Evolutionary conservation across 2,797 vertebrate species (phyloP), one percentile per base, ranked within the genome.

Genomic region (Lepus oiostolus): DNA sequence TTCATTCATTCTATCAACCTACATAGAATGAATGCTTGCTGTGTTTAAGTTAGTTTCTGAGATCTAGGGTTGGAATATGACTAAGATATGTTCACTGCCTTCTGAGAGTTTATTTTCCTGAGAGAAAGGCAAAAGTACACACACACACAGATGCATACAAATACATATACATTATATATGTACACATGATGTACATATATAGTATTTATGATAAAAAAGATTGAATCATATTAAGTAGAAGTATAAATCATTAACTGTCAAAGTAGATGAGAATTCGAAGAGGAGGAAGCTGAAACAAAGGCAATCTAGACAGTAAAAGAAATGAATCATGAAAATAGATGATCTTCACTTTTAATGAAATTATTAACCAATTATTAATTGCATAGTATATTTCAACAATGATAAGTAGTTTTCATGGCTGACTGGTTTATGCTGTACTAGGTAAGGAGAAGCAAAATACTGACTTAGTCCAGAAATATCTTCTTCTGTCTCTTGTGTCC

Each of bases 1-100:
- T 95, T 88, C 28, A 87, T 89, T 93, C 14, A n/a, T 65, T 91
- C 32, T 32, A 35, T 83, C 70, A 65, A 96, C 35, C 74, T 68
- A 17, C 35, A 68, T 7, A 58, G 54, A 16, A 17, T 19, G 65
- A 68, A n/a, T 60, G 5, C 13, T 81, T 42, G 47, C 63, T 32
- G 26, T 71, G 47, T 85, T 88, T 70, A 84, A 87, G 28, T 80
- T 90, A 70, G 9, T 62, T 38, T 24, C 30, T 65, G 13, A 42
- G n/a, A 83, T 32, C 22, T 81, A 87, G 72, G 60, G 5, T 47
- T 85, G 54, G 38, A 10, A 77, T 32, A 67, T 60, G 63, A 42
- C 28, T 70, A 84, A 90, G 26, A 28, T 47, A 84, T 19, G 47
- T 75, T 87, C 52, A 50, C 12, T 74, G 60, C 8, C 30, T 90